phyloP scores from a whole-genome alignment of 2,888 invertebrate genomes.

The Electrophaes corylata region DNA sequence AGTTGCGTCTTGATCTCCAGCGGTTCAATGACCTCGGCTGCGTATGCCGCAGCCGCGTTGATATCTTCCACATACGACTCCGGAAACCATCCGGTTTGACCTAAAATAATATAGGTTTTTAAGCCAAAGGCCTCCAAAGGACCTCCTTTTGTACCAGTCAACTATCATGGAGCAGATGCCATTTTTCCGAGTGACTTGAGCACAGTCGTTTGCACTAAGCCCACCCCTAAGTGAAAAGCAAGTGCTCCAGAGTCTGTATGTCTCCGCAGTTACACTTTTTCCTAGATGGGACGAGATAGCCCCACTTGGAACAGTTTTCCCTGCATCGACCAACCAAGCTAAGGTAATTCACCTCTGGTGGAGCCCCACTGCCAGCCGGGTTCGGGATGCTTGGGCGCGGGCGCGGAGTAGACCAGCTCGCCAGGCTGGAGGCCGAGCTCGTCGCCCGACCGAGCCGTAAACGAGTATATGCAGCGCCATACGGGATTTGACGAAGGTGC shows the following conservation, averaged over 20 bases:
- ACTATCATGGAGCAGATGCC: too few relatives aligned
- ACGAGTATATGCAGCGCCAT: constrained; percentile 97
- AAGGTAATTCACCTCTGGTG: constrained; percentile 85
- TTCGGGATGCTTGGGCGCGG: constrained; percentile 92
- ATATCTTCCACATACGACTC: constrained; percentile 96
- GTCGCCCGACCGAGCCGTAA: constrained; percentile 95
- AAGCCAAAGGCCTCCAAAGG: neutral
- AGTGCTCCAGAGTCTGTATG: too few relatives aligned
- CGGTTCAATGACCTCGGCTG: constrained; percentile 63
- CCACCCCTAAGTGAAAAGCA: too few relatives aligned
- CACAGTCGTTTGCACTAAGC: too few relatives aligned
- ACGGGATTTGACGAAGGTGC: constrained; percentile 61
- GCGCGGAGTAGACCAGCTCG: constrained; percentile 92
- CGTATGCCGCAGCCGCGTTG: constrained; percentile 61
- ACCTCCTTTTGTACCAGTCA: too few relatives aligned
- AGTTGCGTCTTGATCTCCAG: constrained; percentile 75
- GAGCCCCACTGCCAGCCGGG: constrained; percentile 99
- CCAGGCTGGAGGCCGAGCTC: constrained; percentile 97
- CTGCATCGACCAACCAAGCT: too few relatives aligned
- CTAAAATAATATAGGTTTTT: constrained; percentile 40
- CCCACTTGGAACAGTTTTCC: too few relatives aligned
- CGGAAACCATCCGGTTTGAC: constrained; percentile 98
- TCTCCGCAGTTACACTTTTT: too few relatives aligned
- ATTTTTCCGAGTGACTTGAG: too few relatives aligned
- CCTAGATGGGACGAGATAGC: too few relatives aligned